Evolutionary conservation across 2,888 invertebrate species (phyloP).

Genomic region (Uloborus plumipes): DNA sequence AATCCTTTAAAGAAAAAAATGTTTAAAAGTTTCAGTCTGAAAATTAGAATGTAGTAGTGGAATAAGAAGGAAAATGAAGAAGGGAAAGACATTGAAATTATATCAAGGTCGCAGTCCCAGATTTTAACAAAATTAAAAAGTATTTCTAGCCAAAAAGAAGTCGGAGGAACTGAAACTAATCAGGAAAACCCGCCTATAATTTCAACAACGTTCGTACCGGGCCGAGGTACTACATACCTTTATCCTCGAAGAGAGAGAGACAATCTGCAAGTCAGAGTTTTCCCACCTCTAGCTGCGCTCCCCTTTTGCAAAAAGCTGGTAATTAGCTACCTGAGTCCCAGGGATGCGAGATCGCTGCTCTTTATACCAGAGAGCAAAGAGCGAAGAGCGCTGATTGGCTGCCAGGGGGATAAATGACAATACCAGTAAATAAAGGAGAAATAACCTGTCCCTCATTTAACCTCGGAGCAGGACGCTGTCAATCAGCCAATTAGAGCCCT

Average conservation of each 20-base stretch:
- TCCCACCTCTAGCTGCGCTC: conserved; percentile 40
- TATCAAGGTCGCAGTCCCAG: neutral
- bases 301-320: conserved; percentile 47
- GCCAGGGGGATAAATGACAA: too few species aligned
- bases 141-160: too few species aligned
- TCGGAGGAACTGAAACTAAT: too few species aligned
- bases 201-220: too few species aligned
- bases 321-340: conserved; percentile 25
- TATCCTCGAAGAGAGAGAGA: conserved; percentile 36
- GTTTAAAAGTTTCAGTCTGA: too few species aligned
- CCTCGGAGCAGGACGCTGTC: conserved; percentile 10
- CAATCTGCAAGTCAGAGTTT: conserved; percentile 37
- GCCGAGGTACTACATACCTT: conserved; percentile 21
- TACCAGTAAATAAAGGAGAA: conserved; percentile 1
- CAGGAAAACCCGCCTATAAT: too few species aligned
- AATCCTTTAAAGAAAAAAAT: too few species aligned
- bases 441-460: conserved; percentile 27
- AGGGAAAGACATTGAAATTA: neutral
- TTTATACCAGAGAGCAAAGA: conserved; percentile 22
- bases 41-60: too few species aligned
- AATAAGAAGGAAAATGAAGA: too few species aligned
- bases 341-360: neutral
- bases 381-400: too few species aligned
- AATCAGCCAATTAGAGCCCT: neutral
- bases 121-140: too few species aligned